Evolutionary conservation across 2,797 vertebrate species (phyloP).

Genomic region (Cirrhinus mrigala): DNA sequence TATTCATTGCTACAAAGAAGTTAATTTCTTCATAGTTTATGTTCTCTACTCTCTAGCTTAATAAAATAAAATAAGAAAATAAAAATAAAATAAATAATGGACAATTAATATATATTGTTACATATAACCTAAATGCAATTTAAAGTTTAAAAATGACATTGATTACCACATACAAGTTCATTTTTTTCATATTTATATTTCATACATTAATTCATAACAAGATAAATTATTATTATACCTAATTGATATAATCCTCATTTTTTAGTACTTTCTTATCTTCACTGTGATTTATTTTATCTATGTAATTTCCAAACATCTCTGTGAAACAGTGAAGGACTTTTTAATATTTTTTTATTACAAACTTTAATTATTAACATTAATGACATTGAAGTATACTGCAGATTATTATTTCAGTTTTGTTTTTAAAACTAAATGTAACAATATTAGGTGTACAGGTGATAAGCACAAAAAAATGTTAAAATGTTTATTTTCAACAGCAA

Average conservation of each 20-base stretch:
- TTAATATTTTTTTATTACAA: not conserved
- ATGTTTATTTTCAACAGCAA: not conserved
- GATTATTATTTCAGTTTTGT: not conserved
- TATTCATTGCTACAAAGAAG: no score
- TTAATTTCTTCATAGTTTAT: no score
- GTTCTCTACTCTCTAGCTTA: no score
- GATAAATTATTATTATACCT: not conserved
- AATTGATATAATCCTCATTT: not conserved
- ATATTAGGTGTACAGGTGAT: not conserved
- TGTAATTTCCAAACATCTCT: not conserved
- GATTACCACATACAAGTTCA: not conserved
- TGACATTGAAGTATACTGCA: not conserved
- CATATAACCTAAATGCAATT: not conserved
- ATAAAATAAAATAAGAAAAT: no score
- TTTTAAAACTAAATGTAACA: no score
- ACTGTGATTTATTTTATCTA: not conserved
- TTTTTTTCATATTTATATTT: not conserved
- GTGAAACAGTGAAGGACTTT: not conserved
- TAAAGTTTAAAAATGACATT: not conserved
- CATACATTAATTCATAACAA: not conserved
- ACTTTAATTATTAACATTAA: not conserved
- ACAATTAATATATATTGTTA: not conserved
- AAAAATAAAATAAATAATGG: not conserved
- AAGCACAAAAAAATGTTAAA: not conserved
- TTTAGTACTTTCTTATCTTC: not conserved